phyloP scores from a whole-genome alignment of 64 coral and sea anemone genomes.

The Porites lutea region DNA sequence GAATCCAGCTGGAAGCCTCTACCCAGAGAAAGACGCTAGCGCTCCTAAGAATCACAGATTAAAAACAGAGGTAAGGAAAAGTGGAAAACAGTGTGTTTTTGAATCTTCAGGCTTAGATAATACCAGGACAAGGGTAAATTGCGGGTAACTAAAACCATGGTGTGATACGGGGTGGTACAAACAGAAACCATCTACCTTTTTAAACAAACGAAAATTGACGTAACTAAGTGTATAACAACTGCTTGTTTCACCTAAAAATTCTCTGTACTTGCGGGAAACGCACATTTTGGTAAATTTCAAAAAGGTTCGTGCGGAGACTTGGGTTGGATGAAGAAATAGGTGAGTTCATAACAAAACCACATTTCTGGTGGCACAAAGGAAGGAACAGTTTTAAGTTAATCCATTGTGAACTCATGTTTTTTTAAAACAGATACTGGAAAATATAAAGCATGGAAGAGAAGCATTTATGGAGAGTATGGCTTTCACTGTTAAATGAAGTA shows the following conservation, averaged over 20 bases:
- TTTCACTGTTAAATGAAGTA: too few relatives aligned
- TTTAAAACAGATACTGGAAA: too few relatives aligned
- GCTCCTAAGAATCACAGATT: background rate
- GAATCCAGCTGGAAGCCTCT: background rate
- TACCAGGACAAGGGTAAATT: background rate
- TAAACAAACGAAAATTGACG: background rate
- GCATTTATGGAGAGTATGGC: too few relatives aligned
- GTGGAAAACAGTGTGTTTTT: background rate
- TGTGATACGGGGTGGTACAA: background rate
- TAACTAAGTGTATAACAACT: too few relatives aligned
- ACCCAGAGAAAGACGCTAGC: background rate
- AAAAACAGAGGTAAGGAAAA: background rate
- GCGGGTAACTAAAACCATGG: background rate
- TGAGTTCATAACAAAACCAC: background rate
- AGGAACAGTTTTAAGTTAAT: background rate
- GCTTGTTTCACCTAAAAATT: too few relatives aligned
- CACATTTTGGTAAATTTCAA: too few relatives aligned
- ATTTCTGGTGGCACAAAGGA: background rate
- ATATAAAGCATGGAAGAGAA: too few relatives aligned
- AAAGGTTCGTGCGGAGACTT: background rate
- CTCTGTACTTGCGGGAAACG: too few relatives aligned
- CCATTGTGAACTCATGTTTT: too few relatives aligned
- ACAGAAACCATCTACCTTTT: background rate
- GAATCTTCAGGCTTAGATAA: constrained; percentile 3
- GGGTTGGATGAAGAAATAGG: background rate